phyloP scores from a whole-genome alignment of 2,888 invertebrate species.

The Hecatera dysodea region DNA sequence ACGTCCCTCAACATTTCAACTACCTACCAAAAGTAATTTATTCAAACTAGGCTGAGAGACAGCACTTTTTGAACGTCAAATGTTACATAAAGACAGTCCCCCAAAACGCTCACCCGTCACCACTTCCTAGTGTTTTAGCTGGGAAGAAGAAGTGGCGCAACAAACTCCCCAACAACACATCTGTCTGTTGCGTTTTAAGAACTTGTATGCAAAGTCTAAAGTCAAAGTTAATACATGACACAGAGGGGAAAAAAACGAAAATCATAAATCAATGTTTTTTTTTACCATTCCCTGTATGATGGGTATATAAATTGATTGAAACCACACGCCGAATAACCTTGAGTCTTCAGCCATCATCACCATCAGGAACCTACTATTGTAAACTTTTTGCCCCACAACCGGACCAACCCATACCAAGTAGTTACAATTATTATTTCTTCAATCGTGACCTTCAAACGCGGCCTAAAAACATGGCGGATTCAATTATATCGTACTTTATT shows the following conservation, averaged over 20 bases:
- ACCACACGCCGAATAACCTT: slow-evolving; percentile 18
- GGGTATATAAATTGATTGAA: background rate
- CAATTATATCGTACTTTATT: slow-evolving; percentile 25
- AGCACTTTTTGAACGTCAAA: too few species aligned
- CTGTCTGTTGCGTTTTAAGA: too few species aligned
- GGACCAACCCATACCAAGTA: background rate
- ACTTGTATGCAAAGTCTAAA: too few species aligned
- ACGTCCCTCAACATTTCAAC: background rate
- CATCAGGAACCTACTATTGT: slow-evolving; percentile 2
- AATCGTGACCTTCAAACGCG: slow-evolving; percentile 24
- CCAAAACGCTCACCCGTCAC: too few species aligned
- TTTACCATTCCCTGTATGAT: background rate
- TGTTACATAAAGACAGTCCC: too few species aligned
- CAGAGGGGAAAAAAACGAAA: too few species aligned
- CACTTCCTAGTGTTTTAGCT: too few species aligned
- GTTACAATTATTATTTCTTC: slow-evolving; percentile 31
- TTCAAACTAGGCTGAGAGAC: too few species aligned
- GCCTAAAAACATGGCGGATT: slow-evolving; percentile 21
- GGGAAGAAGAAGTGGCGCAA: too few species aligned
- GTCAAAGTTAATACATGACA: too few species aligned
- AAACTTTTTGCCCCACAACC: slow-evolving; percentile 32
- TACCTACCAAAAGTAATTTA: too few species aligned
- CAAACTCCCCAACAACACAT: too few species aligned
- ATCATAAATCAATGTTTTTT: background rate
- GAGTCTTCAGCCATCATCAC: slow-evolving; percentile 13